Conservation (phyloP, 1,140 invertebrate genomes). For the Zaprionus ghesquierei region DNA sequence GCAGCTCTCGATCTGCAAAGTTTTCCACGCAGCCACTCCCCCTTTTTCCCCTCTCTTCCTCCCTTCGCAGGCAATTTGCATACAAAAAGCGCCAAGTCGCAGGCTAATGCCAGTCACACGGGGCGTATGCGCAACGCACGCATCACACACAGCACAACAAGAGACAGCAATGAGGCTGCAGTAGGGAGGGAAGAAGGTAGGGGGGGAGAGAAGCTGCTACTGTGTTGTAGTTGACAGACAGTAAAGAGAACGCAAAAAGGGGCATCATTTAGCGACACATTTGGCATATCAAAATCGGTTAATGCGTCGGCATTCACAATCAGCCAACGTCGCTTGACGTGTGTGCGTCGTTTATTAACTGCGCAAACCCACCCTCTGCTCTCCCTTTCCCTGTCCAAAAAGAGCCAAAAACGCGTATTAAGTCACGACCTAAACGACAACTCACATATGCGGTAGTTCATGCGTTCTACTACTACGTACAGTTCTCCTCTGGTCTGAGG, state of each 20-base stretch:
- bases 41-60: not conserved
- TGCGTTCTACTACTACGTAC: not conserved
- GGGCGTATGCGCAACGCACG: conserved; percentile 58
- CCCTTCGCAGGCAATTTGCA: conserved; percentile 51
- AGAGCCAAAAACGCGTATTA: conserved; percentile 16
- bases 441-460: conserved; percentile 2
- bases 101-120: conserved; percentile 47
- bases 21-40: conserved; percentile 4
- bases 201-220: not conserved
- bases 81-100: conserved; percentile 49
- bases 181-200: not conserved
- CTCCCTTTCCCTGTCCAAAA: not conserved
- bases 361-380: not conserved
- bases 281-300: conserved; percentile 70
- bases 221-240: not conserved
- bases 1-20: conserved; percentile 44
- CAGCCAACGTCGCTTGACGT: conserved; percentile 31
- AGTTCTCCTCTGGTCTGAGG: not conserved
- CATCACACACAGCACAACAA: not conserved
- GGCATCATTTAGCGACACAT: conserved; percentile 78
- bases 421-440: conserved; percentile 18
- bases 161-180: not conserved
- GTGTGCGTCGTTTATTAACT: conserved; percentile 53
- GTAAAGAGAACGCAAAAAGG: conserved; percentile 42
- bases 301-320: conserved; percentile 66